Evolutionary conservation across 2,888 invertebrate genomes (phyloP).

Genomic region (Leucophora obtusa): DNA sequence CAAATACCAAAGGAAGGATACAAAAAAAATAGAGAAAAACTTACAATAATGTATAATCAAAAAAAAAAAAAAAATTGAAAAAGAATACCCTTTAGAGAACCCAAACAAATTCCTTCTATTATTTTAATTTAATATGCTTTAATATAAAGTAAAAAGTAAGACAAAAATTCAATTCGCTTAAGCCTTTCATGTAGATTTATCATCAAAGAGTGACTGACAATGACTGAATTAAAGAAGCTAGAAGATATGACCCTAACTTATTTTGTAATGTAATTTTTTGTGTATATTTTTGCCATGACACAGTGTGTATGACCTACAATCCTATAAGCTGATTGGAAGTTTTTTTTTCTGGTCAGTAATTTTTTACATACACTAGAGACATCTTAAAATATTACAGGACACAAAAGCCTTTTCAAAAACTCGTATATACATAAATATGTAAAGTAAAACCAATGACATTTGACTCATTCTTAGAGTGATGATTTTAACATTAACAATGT

Average conservation of each 20-base stretch:
- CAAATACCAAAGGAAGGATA: neutral
- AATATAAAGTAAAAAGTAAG: neutral
- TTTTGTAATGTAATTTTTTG: neutral
- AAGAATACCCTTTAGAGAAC: neutral
- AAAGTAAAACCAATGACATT: too few species aligned
- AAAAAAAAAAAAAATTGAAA: neutral
- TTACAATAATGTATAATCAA: conserved; percentile 10
- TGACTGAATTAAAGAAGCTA: conserved; percentile 7
- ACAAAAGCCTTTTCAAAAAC: neutral
- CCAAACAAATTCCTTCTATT: conserved; percentile 1
- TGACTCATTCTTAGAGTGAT: too few species aligned
- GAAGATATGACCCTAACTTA: neutral
- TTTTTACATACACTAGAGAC: neutral
- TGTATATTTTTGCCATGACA: neutral
- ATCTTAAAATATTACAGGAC: neutral
- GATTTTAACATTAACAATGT: too few species aligned
- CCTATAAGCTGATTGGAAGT: neutral
- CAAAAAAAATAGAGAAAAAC: neutral
- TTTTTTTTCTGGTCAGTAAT: neutral
- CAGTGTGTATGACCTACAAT: neutral
- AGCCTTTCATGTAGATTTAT: conserved; percentile 38
- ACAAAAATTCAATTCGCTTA: conserved; percentile 12
- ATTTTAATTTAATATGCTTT: neutral
- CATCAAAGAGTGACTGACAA: neutral
- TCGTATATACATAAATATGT: too few species aligned